Base-by-base conservation (phyloP, 2,113 vertebrate genomes). In the Scophthalmus maximus region DNA sequence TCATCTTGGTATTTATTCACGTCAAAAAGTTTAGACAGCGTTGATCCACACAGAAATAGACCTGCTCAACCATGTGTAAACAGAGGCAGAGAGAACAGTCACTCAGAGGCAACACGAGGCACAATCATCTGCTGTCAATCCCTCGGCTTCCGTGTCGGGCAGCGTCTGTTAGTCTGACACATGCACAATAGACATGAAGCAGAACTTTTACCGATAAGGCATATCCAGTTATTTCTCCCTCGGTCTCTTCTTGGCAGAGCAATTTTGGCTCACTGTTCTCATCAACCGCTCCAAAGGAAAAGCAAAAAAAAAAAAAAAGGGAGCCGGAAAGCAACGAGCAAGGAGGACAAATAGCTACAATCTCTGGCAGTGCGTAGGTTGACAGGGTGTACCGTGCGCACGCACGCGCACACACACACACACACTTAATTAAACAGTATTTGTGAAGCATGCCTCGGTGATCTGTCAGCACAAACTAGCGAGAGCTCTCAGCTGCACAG, bases 341-440 rank as follows among this genome's bases (percentile, higher is more conserved):
- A n/a, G 5, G 71, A 15, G 26, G 80, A 86, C 81, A 84, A 90
- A 89, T 80, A 69, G 79, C 86, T 89, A 76, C 71, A 87, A 79
- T 88, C 81, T 83, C 84, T 76, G 32, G 29, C 52, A 44, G 74
- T 7, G 46, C 3, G 66, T 75, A 70, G 64, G 82, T 71, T 88
- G 89, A 83, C 81, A 58, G 78, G 29, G 73, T 81, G 67, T 65
- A 78, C 63, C 17, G 78, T 46, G 44, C 40, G 23, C 27, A 2
- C 29, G 9, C 30, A n/a, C 55, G 18, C n/a, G 9, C 32, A 18
- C 12, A 36, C 46, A 4, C 52, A 25, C 69, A 69, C 65, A 72
- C 27, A 73, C 76, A 72, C 65, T 70, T 86, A 87, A 89, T 88
- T 88, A 82, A 89, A 83, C 55, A 20, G 78, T 70, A 79, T 84